A percentile compares a stretch with the other conserved stretches of the same genome.
These are phyloP conservation scores for zebrafish (Danio rerio) DNA, from an alignment of 2,113 vertebrate genomes.

Conservation along the genomic window DNA sequence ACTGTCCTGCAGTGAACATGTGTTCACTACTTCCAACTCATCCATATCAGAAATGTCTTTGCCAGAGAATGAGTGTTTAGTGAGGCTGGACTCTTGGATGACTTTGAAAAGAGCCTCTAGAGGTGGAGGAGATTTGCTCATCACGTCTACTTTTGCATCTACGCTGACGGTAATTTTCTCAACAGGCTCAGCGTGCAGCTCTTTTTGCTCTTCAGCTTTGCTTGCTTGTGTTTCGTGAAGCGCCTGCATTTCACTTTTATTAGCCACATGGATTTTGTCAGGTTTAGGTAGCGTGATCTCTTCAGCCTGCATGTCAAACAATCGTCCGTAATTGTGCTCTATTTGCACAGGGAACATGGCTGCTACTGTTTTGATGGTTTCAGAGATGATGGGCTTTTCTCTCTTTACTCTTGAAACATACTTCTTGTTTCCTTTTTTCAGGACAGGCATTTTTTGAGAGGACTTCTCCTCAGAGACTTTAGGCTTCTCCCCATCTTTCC, in stretches of 20 bases:
- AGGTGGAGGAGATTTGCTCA: constrained; percentile 42
- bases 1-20: constrained; percentile 45
- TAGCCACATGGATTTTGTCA: constrained; percentile 36
- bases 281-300: constrained; percentile 50
- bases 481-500: constrained; percentile 12
- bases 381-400: constrained; percentile 18
- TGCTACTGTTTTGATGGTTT: constrained; percentile 61
- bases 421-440: constrained; percentile 65
- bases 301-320: constrained; percentile 46
- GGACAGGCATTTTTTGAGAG: constrained; percentile 52
- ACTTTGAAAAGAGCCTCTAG: constrained; percentile 58
- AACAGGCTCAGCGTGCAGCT: constrained; percentile 19
- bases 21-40: constrained; percentile 47
- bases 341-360: constrained; percentile 64
- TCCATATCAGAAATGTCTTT: constrained; percentile 49
- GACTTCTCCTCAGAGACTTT: constrained; percentile 69
- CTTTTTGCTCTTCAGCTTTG: constrained; percentile 45
- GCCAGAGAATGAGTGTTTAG: constrained; percentile 47
- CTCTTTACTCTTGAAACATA: constrained; percentile 42
- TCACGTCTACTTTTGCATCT: constrained; percentile 32
- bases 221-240: constrained; percentile 11
- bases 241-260: constrained; percentile 28
- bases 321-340: constrained; percentile 76
- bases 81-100: constrained; percentile 56
- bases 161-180: constrained; percentile 51